Base-by-base conservation (phyloP, 2,113 vertebrate genomes). In the Circaetus gallicus region DNA sequence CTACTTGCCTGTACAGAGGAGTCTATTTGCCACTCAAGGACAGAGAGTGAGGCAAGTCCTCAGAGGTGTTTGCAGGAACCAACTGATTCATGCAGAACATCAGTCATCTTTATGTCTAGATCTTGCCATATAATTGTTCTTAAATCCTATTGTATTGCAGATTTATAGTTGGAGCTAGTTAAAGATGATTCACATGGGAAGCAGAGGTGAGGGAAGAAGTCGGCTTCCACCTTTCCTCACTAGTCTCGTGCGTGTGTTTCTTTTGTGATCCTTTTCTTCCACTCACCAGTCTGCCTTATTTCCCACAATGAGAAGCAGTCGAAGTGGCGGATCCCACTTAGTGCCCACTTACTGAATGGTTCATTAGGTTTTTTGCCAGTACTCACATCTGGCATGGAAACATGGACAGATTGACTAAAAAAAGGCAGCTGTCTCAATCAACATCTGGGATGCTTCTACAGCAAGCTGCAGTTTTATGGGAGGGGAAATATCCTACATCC, bases 321-420 rank as follows among this genome's bases (percentile, higher is more conserved):
- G 4, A 56, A 52, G 66, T 66, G 28, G 36, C 58, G 53, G 74
- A 72, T 76, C 26, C 40, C 40, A 40, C 70, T 92, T 38, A n/a
- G 19, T 90, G 72, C 53, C 78, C 72, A 47, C 45, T 67, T 86
- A 31, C 22, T 80, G 80, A 84, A 90, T 61, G 74, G 79, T 52
- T 92, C 93, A 36, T 65, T 59, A 56, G 22, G 10, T 77, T 94
- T 94, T 67, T 82, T 65, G 79, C 50, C 59, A 32, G 36, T 21
- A 21, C 28, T 67, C 56, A 56, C 86, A 91, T 93, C 89, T 97
- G 94, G 58, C 71, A 56, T 81, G 82, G 89, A 90, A 93, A 84
- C 71, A 47, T 11, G 59, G 89, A 61, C 83, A 94, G 93, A 84
- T 24, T 92, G 95, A 72, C 65, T 92, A 31, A 94, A 72, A 83